Evolutionary conservation across 37 sponge, comb jelly and placozoan species (phyloP).

Genomic region (Agelas oroides): DNA sequence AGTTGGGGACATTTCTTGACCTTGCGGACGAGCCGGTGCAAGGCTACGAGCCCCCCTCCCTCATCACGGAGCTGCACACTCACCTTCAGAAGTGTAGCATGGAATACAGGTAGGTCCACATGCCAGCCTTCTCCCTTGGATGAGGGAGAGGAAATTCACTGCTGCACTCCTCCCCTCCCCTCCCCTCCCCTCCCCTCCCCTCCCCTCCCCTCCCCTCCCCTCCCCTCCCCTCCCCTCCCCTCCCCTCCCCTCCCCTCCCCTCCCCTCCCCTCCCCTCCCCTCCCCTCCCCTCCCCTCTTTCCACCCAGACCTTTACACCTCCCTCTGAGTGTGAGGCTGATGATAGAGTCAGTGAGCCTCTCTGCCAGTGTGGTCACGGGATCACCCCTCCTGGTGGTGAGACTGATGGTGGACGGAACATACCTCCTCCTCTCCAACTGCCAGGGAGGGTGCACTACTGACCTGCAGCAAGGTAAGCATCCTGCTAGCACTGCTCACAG

Average conservation of each 20-base stretch:
- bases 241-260: too few relatives aligned
- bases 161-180: too few relatives aligned
- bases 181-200: too few relatives aligned
- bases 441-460: too few relatives aligned
- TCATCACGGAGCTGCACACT: conserved; percentile 70
- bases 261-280: too few relatives aligned
- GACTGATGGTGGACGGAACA: conserved; percentile 56
- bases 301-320: conserved; percentile 69
- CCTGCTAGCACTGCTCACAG: too few relatives aligned
- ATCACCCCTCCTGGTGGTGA: conserved; percentile 63
- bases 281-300: background rate
- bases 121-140: too few relatives aligned
- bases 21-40: conserved; percentile 35
- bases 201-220: too few relatives aligned
- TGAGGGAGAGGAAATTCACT: too few relatives aligned
- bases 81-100: conserved; percentile 62
- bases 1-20: conserved; percentile 34
- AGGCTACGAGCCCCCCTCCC: conserved; percentile 46
- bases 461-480: too few relatives aligned
- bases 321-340: conserved; percentile 47
- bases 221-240: too few relatives aligned
- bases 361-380: conserved; percentile 80
- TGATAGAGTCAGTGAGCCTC: conserved; percentile 58
- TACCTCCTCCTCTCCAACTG: conserved; percentile 55
- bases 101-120: conserved; percentile 69